Evolutionary conservation across 2,888 invertebrate species (phyloP).

Genomic region (Tolmerus cingulatus): DNA sequence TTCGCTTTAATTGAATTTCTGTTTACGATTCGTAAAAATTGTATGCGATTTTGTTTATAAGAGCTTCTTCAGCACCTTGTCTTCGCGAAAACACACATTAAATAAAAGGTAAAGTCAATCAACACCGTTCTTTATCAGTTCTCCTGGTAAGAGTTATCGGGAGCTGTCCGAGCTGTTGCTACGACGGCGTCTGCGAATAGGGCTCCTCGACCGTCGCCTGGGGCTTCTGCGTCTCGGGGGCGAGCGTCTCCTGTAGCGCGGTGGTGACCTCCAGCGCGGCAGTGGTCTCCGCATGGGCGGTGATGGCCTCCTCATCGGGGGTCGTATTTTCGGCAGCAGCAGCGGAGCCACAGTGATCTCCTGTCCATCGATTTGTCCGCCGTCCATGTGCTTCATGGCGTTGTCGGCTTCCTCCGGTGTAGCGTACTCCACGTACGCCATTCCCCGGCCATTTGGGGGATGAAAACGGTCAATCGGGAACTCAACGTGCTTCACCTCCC

Average conservation of each 20-base stretch:
- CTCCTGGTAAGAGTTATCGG: slow-evolving; percentile 38
- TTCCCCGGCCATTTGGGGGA: slow-evolving; percentile 87
- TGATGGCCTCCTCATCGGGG: slow-evolving; percentile 58
- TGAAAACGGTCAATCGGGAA: slow-evolving; percentile 90
- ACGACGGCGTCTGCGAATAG: slow-evolving; percentile 61
- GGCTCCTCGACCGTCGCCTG: slow-evolving; percentile 62
- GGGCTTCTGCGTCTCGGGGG: slow-evolving; percentile 59
- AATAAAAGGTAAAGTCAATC: background rate
- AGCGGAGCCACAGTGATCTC: slow-evolving; percentile 97
- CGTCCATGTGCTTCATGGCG: slow-evolving; percentile 99
- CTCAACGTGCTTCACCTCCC: slow-evolving; percentile 86
- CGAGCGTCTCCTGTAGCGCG: slow-evolving; percentile 59
- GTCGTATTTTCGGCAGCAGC: slow-evolving; percentile 72
- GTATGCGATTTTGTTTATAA: background rate
- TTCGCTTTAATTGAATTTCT: background rate
- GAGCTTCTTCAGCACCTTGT: background rate
- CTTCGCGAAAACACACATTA: background rate
- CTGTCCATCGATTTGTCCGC: slow-evolving; percentile 96
- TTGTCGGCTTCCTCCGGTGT: slow-evolving; percentile 96
- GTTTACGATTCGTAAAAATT: background rate
- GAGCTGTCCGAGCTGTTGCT: slow-evolving; percentile 64
- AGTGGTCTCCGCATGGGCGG: slow-evolving; percentile 59
- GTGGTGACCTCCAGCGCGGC: slow-evolving; percentile 62
- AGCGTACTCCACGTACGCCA: slow-evolving; percentile 94
- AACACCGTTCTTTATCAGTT: background rate